These are phyloP conservation scores for Peromyscus attwateri DNA, from an alignment of 2,797 vertebrate species.

Conservation along the genomic window DNA sequence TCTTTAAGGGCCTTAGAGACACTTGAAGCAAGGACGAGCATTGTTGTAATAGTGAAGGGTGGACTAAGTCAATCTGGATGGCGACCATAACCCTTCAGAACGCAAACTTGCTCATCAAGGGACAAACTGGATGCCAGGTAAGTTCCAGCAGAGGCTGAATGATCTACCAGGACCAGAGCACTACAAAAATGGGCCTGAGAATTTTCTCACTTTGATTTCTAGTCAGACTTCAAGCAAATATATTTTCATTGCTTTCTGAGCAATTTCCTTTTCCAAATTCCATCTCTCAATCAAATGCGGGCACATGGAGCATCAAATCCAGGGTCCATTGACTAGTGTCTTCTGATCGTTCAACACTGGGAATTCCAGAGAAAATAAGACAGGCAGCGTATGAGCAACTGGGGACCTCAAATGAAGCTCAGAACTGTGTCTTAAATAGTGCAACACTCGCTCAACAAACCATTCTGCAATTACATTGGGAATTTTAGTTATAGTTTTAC, in stretches of 20 bases:
- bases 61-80: not conserved
- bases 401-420: not conserved
- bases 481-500: not conserved
- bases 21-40: not conserved
- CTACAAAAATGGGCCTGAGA: slow-evolving; percentile 18
- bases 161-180: not conserved
- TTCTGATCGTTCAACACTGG: slow-evolving; percentile 27
- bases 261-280: slow-evolving; percentile 76
- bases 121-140: not conserved
- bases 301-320: not conserved
- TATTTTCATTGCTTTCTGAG: slow-evolving; percentile 75
- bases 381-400: not conserved
- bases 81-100: not conserved
- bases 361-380: slow-evolving; percentile 48
- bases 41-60: not conserved
- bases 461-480: slow-evolving; percentile 2
- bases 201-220: slow-evolving; percentile 67
- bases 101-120: not conserved
- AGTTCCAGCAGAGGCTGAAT: not conserved
- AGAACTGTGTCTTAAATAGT: slow-evolving; percentile 21
- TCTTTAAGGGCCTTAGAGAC: not conserved
- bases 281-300: slow-evolving; percentile 69
- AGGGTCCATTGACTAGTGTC: not conserved
- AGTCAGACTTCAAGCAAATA: slow-evolving; percentile 65
- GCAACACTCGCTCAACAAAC: slow-evolving; percentile 26